Conservation (phyloP, 2,797 vertebrate genomes). For the Kryptopterus vitreolus region DNA sequence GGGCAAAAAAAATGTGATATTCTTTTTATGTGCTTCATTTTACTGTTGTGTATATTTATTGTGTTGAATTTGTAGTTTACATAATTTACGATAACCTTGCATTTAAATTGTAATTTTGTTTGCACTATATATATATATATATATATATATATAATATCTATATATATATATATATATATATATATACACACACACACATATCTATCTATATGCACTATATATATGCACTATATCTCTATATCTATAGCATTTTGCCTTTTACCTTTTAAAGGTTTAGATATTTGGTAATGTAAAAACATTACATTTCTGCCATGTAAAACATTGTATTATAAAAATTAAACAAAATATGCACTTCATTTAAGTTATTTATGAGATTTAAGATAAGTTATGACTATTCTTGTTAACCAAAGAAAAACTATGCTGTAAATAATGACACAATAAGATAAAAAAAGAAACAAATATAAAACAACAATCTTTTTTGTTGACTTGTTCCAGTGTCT, state of each 20-base stretch:
- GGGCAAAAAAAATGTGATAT: background rate
- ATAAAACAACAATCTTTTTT: background rate
- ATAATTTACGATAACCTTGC: background rate
- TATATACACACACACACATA: background rate
- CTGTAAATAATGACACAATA: no score
- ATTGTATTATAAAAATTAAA: no score
- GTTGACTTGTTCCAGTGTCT: constrained; percentile 62
- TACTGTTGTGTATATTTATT: background rate
- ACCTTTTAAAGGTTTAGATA: background rate
- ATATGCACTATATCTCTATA: no score
- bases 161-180: no score
- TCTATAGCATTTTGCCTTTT: background rate
- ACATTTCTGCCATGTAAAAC: background rate
- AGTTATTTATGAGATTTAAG: no score
- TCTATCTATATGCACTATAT: background rate
- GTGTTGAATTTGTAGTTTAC: background rate
- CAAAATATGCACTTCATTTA: no score
- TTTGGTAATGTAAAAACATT: no score
- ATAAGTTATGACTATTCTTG: no score
- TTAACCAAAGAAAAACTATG: background rate
- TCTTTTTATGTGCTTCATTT: background rate
- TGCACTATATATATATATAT: background rate
- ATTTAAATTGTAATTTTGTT: background rate
- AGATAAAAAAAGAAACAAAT: background rate
- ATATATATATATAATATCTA: no score